These are phyloP conservation scores for Dolichotis patagonum DNA, from an alignment of 2,113 vertebrate species.

Conservation along the genomic window DNA sequence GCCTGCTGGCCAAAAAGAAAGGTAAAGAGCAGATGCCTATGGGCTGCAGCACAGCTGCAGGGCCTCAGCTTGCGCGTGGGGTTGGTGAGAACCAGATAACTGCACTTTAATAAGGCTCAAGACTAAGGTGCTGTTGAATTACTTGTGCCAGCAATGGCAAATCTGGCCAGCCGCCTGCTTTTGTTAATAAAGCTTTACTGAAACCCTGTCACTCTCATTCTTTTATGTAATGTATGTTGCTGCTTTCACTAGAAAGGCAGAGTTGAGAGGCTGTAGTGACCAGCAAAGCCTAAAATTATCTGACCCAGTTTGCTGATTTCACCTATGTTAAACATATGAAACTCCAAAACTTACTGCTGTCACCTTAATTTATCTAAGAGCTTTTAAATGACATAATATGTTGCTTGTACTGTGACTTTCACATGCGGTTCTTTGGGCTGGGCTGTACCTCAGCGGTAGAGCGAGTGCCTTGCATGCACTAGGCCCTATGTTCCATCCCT, in stretches of 20 bases:
- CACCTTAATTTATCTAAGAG: slow-evolving; percentile 1
- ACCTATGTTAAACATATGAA: not conserved
- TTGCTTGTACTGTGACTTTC: not conserved
- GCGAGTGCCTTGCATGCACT: not conserved
- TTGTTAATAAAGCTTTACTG: not conserved
- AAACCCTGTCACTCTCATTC: not conserved
- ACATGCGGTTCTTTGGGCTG: not conserved
- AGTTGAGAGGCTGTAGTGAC: not conserved
- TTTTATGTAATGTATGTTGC: not conserved
- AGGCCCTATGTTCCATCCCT: not conserved
- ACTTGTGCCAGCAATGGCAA: not conserved
- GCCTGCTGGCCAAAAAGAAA: not conserved
- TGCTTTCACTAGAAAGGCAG: not conserved
- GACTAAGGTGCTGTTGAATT: not conserved
- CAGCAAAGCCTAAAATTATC: not conserved
- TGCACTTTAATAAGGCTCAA: not conserved
- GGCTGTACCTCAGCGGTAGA: not conserved
- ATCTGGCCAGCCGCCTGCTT: not conserved
- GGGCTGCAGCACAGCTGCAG: not conserved
- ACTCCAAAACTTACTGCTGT: not conserved
- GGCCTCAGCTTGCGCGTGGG: not conserved
- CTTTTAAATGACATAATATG: slow-evolving; percentile 40
- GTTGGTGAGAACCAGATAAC: not conserved
- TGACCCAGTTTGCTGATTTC: not conserved
- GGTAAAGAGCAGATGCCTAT: not conserved